phyloP scores from a whole-genome alignment of 2,888 invertebrate genomes.

The Zelleria hepariella region DNA sequence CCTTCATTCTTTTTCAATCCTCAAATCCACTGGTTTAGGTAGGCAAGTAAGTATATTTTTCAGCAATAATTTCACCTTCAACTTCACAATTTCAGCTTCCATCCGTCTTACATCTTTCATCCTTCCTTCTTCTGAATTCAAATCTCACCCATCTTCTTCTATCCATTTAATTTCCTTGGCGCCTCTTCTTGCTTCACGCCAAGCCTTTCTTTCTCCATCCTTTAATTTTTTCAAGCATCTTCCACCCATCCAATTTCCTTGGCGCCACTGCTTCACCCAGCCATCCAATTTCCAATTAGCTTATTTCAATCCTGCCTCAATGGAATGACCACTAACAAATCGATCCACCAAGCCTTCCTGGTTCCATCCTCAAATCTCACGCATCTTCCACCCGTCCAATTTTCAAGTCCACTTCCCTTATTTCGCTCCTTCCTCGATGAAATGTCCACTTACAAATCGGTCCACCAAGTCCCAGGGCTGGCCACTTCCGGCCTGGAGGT shows the following conservation, averaged over 20 bases:
- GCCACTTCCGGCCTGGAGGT: slow-evolving; percentile 74
- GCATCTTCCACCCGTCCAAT: background rate
- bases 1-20: no score
- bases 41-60: no score
- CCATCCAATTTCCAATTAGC: no score
- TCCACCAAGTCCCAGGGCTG: slow-evolving; percentile 74
- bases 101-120: slow-evolving; percentile 15
- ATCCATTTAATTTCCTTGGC: background rate
- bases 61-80: no score
- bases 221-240: slow-evolving; percentile 7
- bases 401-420: background rate
- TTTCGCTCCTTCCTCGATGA: no score
- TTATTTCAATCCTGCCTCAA: no score
- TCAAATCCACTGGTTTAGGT: no score
- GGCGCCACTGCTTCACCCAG: background rate
- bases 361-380: slow-evolving; percentile 19
- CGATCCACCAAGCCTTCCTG: slow-evolving; percentile 74
- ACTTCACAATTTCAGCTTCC: no score
- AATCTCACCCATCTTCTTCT: background rate
- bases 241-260: slow-evolving; percentile 9
- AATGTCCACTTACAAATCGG: slow-evolving; percentile 68
- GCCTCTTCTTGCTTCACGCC: background rate
- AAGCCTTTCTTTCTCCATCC: slow-evolving; percentile 6
- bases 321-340: slow-evolving; percentile 67
- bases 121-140: no score